Evolutionary conservation across 1,140 invertebrate species (phyloP), one percentile per base, ranked within the genome.

Genomic region (Oncopodura yosiiana): DNA sequence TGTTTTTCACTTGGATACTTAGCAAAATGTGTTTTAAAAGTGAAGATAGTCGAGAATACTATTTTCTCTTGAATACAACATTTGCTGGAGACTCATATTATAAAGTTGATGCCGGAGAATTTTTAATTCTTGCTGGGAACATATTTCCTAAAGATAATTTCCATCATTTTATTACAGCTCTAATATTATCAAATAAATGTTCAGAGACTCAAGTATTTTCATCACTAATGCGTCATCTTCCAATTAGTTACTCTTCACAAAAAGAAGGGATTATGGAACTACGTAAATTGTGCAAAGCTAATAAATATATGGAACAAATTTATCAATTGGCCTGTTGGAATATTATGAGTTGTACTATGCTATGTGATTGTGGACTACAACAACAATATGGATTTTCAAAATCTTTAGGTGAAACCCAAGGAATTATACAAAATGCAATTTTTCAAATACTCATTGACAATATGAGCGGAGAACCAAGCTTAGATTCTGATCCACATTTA

Each of bases 321-420:
- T 56, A 50, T 18, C 27, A 50, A 19, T 29, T 44, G 19, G 54
- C 46, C 3, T 56, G 54, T 45, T 19, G 50, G 48, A 38, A 41
- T 16, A 48, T 44, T 56, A 48, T 46, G 3, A 50, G 36, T 23
- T 44, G 38, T 38, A 29, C 38, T 23, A 34, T 18, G 9, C 44
- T 56, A 34, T 56, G 54, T 42, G 24, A 3, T 3, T 56, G 54
- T 56, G 54, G 54, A 30, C 14, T 56, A 3, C 54, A 49, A 26
- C 8, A 27, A 12, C 39, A 24, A n/a, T 50, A 11, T 37, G 54
- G 54, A 16, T 26, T 38, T 3, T 32, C 46, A 4, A 46, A 48
- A 9, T 18, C 29, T 12, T 49, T 42, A 38, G 24, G 39, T 21
- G 2, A 11, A n/a, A 24, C 41, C 18, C 54, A 56, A 30, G 19